A percentile compares a stretch with the other conserved stretches of the same genome.
Evolutionary conservation across 2,113 vertebrate species (phyloP).

Genomic region (Zosterops lateralis): DNA sequence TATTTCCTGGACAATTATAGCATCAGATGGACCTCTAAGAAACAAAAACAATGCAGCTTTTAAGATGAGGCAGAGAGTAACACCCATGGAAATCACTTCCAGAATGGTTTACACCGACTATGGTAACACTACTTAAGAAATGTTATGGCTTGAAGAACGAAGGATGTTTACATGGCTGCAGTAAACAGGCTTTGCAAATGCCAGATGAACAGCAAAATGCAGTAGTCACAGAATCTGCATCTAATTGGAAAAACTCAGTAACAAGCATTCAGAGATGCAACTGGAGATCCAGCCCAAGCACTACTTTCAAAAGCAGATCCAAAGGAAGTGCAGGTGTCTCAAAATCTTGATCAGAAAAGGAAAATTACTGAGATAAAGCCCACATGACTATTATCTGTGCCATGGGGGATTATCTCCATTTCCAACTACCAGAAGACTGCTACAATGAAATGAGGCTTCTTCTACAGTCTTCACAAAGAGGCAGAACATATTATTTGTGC

Average conservation of each 20-base stretch:
- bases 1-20: background rate
- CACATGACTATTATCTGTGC: background rate
- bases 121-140: background rate
- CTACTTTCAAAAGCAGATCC: background rate
- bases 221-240: background rate
- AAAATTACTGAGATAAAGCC: background rate
- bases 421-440: background rate
- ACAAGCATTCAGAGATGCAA: background rate
- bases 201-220: background rate
- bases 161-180: background rate
- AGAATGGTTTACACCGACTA: background rate
- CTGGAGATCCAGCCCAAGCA: background rate
- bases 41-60: background rate
- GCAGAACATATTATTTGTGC: background rate
- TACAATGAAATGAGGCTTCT: background rate
- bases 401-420: accelerated
- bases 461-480: background rate
- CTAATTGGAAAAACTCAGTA: background rate
- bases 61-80: background rate
- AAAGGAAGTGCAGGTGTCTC: background rate
- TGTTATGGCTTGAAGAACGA: accelerated
- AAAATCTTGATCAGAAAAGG: background rate
- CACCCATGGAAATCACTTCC: background rate
- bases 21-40: background rate
- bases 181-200: background rate